These are phyloP conservation scores for Sminthurinus signatus DNA, from an alignment of 1,140 invertebrate genomes.

Conservation along the genomic window DNA sequence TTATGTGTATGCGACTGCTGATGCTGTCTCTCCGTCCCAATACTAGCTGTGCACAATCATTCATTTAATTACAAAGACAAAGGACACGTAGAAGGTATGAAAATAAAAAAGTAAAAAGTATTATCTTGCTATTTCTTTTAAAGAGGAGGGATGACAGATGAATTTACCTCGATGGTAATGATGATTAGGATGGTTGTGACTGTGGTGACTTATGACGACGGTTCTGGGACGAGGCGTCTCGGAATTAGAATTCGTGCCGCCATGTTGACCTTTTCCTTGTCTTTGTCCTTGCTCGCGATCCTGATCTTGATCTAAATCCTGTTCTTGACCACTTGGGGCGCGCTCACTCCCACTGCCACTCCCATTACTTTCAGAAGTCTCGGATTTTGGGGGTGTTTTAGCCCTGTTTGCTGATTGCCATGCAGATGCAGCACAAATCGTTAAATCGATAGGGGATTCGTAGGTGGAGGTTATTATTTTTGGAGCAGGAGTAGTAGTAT, in stretches of 20 bases:
- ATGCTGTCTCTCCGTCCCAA: neutral
- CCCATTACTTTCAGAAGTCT: neutral
- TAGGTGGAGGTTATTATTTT: neutral
- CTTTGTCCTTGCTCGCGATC: neutral
- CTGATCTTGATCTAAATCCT: neutral
- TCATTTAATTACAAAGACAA: too few relatives aligned
- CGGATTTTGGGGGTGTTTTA: neutral
- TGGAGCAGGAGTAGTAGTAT: too few relatives aligned
- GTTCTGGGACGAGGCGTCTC: neutral
- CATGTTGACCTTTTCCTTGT: neutral
- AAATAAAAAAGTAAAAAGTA: too few relatives aligned
- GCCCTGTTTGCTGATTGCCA: neutral
- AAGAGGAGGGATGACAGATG: too few relatives aligned
- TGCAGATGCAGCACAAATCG: neutral
- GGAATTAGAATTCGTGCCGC: neutral
- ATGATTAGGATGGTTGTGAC: neutral
- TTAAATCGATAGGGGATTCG: conserved; percentile 2
- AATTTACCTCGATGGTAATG: too few relatives aligned
- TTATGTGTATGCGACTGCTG: too few relatives aligned
- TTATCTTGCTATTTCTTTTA: too few relatives aligned
- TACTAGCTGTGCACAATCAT: too few relatives aligned
- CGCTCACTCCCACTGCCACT: too few relatives aligned
- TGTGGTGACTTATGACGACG: neutral
- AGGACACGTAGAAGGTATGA: too few relatives aligned
- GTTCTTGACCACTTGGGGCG: neutral